phyloP scores from a whole-genome alignment of 92 coral and sea anemone species.

The Epizoanthus scotinus region DNA sequence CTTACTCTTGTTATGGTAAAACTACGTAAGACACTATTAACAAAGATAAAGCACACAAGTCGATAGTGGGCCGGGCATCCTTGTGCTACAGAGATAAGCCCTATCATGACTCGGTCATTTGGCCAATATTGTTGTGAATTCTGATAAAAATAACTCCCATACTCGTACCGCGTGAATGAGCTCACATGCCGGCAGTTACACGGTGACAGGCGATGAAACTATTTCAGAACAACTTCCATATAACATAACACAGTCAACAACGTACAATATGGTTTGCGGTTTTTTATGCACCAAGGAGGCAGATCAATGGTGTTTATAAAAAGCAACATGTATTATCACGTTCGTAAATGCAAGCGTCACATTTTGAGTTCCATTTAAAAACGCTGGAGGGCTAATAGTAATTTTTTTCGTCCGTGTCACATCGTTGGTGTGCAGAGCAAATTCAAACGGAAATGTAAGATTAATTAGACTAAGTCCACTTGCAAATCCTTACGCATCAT shows the following conservation, averaged over 20 bases:
- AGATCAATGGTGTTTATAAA: no score
- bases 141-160: slow-evolving; percentile 13
- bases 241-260: neutral
- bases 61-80: neutral
- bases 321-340: neutral
- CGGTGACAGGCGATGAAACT: slow-evolving; percentile 5
- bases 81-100: slow-evolving; percentile 36
- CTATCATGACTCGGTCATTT: slow-evolving; percentile 26
- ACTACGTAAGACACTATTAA: slow-evolving; percentile 11
- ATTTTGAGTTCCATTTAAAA: slow-evolving; percentile 11
- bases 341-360: neutral
- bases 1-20: neutral
- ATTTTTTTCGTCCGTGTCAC: neutral
- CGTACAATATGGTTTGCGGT: neutral
- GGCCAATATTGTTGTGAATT: slow-evolving; percentile 3
- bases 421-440: neutral
- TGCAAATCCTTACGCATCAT: neutral
- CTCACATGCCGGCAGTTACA: neutral
- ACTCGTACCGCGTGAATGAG: slow-evolving; percentile 6
- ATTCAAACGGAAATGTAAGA: slow-evolving; percentile 38
- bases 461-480: slow-evolving; percentile 11
- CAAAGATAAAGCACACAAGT: slow-evolving; percentile 15
- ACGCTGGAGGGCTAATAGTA: slow-evolving; percentile 28
- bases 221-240: slow-evolving; percentile 1
- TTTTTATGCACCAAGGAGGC: neutral